Percentiles rank a stretch among this genome's conserved stretches.
Conservation (phyloP, 2,113 vertebrate species). For the Phaethornis superciliosus region DNA sequence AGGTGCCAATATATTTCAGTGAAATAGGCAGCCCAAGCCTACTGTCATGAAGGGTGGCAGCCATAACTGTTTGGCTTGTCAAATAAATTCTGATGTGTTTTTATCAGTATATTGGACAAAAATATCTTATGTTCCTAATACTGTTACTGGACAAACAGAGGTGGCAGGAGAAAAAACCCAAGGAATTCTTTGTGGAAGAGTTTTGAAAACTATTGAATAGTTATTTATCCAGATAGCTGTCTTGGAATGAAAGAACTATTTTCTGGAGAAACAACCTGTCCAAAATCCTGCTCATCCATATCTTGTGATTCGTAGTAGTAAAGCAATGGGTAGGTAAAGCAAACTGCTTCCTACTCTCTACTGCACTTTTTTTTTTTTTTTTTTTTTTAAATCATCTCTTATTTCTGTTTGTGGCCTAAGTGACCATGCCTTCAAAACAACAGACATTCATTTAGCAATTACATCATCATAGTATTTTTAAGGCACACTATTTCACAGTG, state of each 20-base stretch:
- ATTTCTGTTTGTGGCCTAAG: background rate
- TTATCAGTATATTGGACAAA: background rate
- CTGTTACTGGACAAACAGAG: background rate
- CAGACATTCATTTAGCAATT: background rate
- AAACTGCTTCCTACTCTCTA: background rate
- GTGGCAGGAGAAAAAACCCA: background rate
- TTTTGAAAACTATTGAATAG: background rate
- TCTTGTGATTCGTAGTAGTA: background rate
- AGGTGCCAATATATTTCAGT: background rate
- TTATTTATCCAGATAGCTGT: background rate
- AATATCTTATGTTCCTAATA: background rate
- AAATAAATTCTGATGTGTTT: conserved; percentile 10
- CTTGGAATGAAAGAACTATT: background rate
- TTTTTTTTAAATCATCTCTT: background rate
- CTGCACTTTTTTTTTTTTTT: background rate
- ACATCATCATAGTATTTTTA: background rate
- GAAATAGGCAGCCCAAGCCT: background rate
- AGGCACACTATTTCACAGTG: background rate
- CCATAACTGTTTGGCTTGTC: background rate
- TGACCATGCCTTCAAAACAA: background rate
- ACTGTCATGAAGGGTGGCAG: background rate
- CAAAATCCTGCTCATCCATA: background rate
- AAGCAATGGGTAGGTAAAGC: background rate
- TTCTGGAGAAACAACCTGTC: background rate
- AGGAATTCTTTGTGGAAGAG: background rate